phyloP scores from a whole-genome alignment of 2,888 invertebrate genomes.

The Netelia virgata region DNA sequence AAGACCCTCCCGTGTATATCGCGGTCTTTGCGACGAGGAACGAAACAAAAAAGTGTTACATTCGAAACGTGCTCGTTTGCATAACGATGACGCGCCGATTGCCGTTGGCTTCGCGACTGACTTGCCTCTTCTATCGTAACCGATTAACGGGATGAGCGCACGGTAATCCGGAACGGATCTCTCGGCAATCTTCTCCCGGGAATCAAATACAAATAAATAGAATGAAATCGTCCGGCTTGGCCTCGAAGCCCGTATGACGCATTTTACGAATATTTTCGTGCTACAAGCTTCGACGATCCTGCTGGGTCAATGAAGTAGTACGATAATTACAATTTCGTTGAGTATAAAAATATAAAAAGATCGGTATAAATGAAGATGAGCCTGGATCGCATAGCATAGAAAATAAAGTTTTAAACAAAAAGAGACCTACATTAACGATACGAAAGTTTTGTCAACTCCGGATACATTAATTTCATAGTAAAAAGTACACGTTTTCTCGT shows the following conservation, averaged over 20 bases:
- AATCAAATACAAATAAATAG: not conserved
- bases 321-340: not conserved
- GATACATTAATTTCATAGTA: no score
- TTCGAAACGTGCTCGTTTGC: conserved; percentile 61
- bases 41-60: conserved; percentile 49
- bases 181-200: not conserved
- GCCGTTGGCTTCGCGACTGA: conserved; percentile 50
- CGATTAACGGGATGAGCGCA: conserved; percentile 61
- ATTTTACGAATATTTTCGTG: not conserved
- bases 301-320: not conserved
- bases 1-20: conserved; percentile 56
- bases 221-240: not conserved
- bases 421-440: no score
- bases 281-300: not conserved
- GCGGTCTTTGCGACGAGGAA: not conserved
- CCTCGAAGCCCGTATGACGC: not conserved
- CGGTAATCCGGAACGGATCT: conserved; percentile 57
- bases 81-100: conserved; percentile 65
- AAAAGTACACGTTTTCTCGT: no score
- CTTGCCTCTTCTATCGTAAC: conserved; percentile 54
- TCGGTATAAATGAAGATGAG: no score
- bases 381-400: no score
- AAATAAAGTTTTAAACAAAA: no score
- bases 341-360: no score
- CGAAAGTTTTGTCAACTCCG: no score